Evolutionary conservation across 2,797 vertebrate species (phyloP), one percentile per base, ranked within the genome.

Genomic region (Zenarchopterus dispar): DNA sequence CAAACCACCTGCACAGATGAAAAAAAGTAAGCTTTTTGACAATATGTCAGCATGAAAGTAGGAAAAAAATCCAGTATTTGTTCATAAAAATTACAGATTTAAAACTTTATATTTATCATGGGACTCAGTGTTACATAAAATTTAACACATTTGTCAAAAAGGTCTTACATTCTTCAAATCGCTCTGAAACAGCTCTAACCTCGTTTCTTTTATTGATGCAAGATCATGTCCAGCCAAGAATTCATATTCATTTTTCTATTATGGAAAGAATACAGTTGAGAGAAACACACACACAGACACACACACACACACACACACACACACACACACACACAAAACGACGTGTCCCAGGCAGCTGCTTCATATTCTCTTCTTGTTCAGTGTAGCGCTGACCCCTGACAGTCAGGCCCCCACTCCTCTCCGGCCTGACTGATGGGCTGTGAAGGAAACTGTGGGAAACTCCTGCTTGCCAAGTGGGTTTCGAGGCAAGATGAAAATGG

Each of bases 391-490:
- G 88, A 89, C 87, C 87, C 87, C 75, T 84, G 79, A 82, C 72
- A 67, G 70, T 76, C 78, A 47, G 50, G 67, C 71, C 79, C 79
- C 74, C 55, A 24, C 77, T 69, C 75, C 78, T 68, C 62, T 68
- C 67, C 44, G 56, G 73, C 80, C 80, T 88, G 84, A 89, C 86
- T 84, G 83, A 90, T 85, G 75, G 80, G 80, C 80, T 85, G 83
- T 88, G 87, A 88, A 84, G 75, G 79, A 70, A 87, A 80, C 71
- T 85, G 85, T 87, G 83, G 84, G 84, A 90, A 90, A 88, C 70
- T 33, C 9, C 23, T 9, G 41, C 67, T 65, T 73, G 90, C 91
- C 91, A 92, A 90, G 78, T 85, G 74, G 79, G 73, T 77, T 85
- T 86, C 71, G 78, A 80, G 80, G 70, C 60, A 17, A 67, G 77